Evolutionary conservation across 2,797 vertebrate genomes (phyloP), one percentile per base, ranked within the genome.

Genomic region (Microctenopoma stevenorrisi): DNA sequence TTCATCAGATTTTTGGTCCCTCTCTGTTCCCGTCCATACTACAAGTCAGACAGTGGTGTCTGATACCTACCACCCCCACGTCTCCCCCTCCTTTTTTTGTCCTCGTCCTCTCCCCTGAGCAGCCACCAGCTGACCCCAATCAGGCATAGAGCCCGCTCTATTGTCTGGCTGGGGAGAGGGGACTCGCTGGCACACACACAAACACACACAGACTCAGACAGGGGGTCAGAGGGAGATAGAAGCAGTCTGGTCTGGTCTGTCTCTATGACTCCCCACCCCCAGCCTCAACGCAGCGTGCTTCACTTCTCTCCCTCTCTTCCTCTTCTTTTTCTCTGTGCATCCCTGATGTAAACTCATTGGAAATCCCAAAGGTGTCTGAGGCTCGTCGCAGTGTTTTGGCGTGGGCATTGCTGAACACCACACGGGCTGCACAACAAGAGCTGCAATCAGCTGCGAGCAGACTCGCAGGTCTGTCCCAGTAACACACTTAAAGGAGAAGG

Each of bases 61-160:
- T 90, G 85, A 88, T 88, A 86, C 86, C 82, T 82, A 65, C 72
- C 57, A 33, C 71, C 78, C 71, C 64, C 65, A 50, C 64, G 13
- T 51, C 66, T 35, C 68, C 81, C 15, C 18, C 37, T 35, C 68
- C 18, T 7, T 42, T 37, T 42, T 52, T 46, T 53, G 40, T 33
- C 68, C 62, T 43, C 67, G 68, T 52, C 70, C 55, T 30, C 52
- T 55, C 68, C 77, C 80, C 40, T 74, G 65, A 35, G 71, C 87
- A 87, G 79, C 88, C 89, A 90, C 88, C 88, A 90, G 89, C 90
- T 91, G 89, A 91, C 88, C 91, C 88, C 87, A 89, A 90, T 92
- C 88, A 93, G 91, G 79, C 84, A 79, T 76, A 85, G 83, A 86
- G 77, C 83, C 86, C 64, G 81, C 74, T 85, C 86, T 89, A 89